These are phyloP conservation scores for Eupithecia abbreviata DNA, from an alignment of 2,888 invertebrate genomes.

Conservation along the genomic window DNA sequence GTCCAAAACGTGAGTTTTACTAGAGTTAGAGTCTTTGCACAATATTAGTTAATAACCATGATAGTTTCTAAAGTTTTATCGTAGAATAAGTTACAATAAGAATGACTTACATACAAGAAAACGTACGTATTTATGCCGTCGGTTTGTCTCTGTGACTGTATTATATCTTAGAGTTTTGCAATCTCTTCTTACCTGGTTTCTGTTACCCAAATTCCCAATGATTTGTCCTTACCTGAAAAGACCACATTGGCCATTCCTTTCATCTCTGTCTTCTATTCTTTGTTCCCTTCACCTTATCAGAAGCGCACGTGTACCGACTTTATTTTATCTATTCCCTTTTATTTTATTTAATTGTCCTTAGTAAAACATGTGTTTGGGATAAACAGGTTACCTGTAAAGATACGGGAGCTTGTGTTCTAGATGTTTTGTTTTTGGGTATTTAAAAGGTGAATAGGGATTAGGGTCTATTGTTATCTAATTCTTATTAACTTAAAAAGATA, in stretches of 20 bases:
- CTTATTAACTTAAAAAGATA: background rate
- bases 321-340: slow-evolving; percentile 24
- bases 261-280: background rate
- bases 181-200: background rate
- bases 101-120: background rate
- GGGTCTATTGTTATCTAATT: background rate
- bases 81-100: no score
- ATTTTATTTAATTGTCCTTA: slow-evolving; percentile 2
- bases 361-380: slow-evolving; percentile 41
- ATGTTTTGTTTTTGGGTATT: background rate
- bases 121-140: background rate
- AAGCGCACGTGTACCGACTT: slow-evolving; percentile 23
- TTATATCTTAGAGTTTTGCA: background rate
- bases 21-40: no score
- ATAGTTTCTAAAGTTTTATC: no score
- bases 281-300: slow-evolving; percentile 28
- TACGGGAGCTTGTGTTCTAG: background rate
- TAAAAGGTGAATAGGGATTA: background rate
- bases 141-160: background rate
- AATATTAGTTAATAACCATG: no score
- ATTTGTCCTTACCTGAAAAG: background rate
- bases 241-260: background rate
- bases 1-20: no score
- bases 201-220: background rate
- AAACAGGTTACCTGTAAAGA: slow-evolving; percentile 20